Evolutionary conservation across 2,888 invertebrate species (phyloP).

Genomic region (Pandemis heparana): DNA sequence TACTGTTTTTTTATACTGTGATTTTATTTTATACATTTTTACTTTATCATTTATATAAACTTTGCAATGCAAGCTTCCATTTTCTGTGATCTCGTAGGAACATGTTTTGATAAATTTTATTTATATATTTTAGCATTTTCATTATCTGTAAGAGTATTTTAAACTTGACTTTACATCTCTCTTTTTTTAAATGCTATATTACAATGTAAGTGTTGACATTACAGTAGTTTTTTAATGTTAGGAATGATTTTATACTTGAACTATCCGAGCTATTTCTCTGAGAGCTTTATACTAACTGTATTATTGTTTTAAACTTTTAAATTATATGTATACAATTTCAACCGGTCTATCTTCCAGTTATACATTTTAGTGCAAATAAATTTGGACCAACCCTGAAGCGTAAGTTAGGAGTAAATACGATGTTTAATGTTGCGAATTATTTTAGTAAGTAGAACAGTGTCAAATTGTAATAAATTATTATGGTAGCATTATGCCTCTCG

Average conservation of each 20-base stretch:
- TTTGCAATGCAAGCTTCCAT: constrained; percentile 68
- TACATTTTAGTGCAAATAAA: constrained; percentile 42
- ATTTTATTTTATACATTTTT: constrained; percentile 56
- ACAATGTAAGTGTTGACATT: constrained; percentile 32
- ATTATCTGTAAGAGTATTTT: constrained; percentile 37
- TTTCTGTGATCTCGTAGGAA: constrained; percentile 69
- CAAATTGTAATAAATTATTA: constrained; percentile 22
- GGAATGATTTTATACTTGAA: constrained; percentile 22
- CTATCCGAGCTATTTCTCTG: constrained; percentile 10
- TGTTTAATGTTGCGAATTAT: constrained; percentile 43
- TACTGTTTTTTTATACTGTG: constrained; percentile 58
- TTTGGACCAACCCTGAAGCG: constrained; percentile 50
- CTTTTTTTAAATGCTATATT: constrained; percentile 37
- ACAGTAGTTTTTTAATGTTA: constrained; percentile 26
- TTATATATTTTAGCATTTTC: constrained; percentile 39
- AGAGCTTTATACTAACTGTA: constrained; percentile 30
- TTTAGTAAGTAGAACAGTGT: constrained; percentile 42
- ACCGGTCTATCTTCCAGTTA: constrained; percentile 33
- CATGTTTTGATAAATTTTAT: constrained; percentile 43
- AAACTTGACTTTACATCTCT: constrained; percentile 37
- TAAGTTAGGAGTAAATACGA: constrained; percentile 42
- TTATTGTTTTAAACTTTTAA: constrained; percentile 25
- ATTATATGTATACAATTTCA: neutral
- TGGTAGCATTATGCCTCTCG: neutral
- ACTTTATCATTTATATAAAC: constrained; percentile 56